Evolutionary conservation across 2,888 invertebrate genomes (phyloP).

Genomic region (Digitonthophagus gazella): DNA sequence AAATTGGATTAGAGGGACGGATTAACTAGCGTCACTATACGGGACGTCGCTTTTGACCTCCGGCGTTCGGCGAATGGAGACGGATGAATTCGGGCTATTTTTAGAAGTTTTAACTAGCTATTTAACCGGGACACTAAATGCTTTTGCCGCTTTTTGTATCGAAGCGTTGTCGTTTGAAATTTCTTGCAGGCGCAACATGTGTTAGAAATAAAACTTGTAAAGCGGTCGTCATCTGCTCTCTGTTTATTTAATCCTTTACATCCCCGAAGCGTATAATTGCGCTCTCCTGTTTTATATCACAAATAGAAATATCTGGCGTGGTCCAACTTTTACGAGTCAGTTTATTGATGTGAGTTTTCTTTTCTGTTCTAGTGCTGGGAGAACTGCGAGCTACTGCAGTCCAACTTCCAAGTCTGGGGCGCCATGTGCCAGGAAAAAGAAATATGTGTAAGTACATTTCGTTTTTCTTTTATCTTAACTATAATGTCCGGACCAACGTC

Average conservation of each 20-base stretch:
- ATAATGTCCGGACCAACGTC: background rate
- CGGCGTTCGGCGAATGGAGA: background rate
- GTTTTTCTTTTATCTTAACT: background rate
- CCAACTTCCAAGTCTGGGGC: conserved; percentile 71
- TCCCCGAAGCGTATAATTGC: conserved; percentile 26
- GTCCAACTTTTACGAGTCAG: conserved; percentile 7
- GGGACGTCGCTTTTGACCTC: background rate
- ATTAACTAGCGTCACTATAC: background rate
- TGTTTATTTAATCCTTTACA: conserved; percentile 41
- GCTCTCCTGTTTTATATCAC: conserved; percentile 16
- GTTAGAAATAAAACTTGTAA: conserved; percentile 35
- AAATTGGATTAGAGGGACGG: background rate
- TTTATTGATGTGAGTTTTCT: conserved; percentile 23
- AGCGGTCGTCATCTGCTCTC: conserved; percentile 36
- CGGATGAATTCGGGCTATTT: background rate
- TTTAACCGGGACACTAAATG: background rate
- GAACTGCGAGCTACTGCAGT: conserved; percentile 70
- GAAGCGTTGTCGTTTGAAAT: background rate
- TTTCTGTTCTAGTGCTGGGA: conserved; percentile 72
- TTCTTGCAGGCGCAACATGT: conserved; percentile 27
- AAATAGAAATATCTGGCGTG: conserved; percentile 3
- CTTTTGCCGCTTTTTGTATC: background rate
- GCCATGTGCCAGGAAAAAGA: conserved; percentile 69
- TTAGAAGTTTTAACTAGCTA: background rate
- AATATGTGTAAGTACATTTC: conserved; percentile 64